Evolutionary conservation across 2,888 invertebrate genomes (phyloP).

Genomic region (Cantharis rustica): DNA sequence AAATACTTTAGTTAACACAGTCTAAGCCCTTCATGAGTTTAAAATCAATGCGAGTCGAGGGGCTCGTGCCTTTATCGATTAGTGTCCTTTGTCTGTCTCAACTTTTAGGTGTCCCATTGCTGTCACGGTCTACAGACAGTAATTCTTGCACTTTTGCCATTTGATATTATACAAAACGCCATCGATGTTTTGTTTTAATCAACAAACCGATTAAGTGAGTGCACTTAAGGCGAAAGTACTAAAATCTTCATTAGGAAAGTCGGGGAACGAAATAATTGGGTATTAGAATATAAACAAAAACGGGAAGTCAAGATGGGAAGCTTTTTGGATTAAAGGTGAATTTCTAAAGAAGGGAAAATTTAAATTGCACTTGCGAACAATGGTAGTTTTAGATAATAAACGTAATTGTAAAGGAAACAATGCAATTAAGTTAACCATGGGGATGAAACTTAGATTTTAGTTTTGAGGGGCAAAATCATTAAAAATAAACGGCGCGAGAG

Average conservation of each 20-base stretch:
- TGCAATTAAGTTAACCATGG: slow-evolving; percentile 34
- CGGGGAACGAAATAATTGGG: slow-evolving; percentile 24
- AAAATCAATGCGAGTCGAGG: slow-evolving; percentile 41
- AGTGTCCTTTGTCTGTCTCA: slow-evolving; percentile 39
- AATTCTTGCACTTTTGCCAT: slow-evolving; percentile 16
- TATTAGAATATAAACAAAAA: slow-evolving; percentile 31
- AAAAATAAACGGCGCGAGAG: slow-evolving; percentile 32
- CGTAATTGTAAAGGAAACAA: slow-evolving; percentile 40
- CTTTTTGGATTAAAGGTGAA: slow-evolving; percentile 37
- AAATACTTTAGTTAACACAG: slow-evolving; percentile 28
- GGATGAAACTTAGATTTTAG: slow-evolving; percentile 36
- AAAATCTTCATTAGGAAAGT: slow-evolving; percentile 5
- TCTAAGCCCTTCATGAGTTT: slow-evolving; percentile 36
- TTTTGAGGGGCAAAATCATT: slow-evolving; percentile 24
- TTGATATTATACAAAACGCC: not conserved
- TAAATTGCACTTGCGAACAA: slow-evolving; percentile 49
- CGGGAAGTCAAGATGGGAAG: slow-evolving; percentile 22
- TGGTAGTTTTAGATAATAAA: slow-evolving; percentile 47
- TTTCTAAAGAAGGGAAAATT: slow-evolving; percentile 43
- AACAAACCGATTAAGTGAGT: not conserved
- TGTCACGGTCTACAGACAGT: slow-evolving; percentile 31
- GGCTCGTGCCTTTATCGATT: slow-evolving; percentile 40
- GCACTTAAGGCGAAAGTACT: not conserved
- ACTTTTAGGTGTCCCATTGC: slow-evolving; percentile 32
- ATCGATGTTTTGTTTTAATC: not conserved